Conservation (phyloP, 2,113 vertebrate species). For the Hiodon alosoides region DNA sequence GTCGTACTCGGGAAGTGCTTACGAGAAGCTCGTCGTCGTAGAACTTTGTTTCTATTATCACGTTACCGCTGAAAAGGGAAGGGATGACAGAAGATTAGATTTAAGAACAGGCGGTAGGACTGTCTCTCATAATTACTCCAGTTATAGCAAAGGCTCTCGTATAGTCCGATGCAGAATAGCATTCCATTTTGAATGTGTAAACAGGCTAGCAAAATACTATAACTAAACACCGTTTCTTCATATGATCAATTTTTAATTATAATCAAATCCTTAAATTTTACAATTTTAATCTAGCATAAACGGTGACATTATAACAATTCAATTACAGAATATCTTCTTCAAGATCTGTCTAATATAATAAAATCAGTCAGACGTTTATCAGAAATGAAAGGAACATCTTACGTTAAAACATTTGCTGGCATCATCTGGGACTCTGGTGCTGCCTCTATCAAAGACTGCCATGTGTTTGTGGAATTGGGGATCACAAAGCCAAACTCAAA, state of each 20-base stretch:
- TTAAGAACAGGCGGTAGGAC: not conserved
- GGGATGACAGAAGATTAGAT: slow-evolving; percentile 6
- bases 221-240: too few species aligned
- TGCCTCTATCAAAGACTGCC: slow-evolving; percentile 99
- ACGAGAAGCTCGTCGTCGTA: slow-evolving; percentile 94
- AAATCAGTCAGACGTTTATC: not conserved
- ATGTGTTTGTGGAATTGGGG: slow-evolving; percentile 98
- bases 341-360: not conserved
- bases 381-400: slow-evolving; percentile 49
- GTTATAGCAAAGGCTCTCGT: not conserved
- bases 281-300: too few species aligned
- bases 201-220: too few species aligned
- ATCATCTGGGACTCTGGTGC: slow-evolving; percentile 99
- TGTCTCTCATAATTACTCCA: not conserved
- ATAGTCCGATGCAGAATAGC: too few species aligned
- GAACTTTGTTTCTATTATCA: slow-evolving; percentile 99
- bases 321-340: too few species aligned
- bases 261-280: too few species aligned
- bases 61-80: slow-evolving; percentile 78
- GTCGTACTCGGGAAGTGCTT: slow-evolving; percentile 95
- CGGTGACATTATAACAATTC: too few species aligned
- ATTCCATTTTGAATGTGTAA: too few species aligned
- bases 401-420: slow-evolving; percentile 97
- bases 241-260: too few species aligned
- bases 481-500: slow-evolving; percentile 99